Conservation (phyloP, 2,888 invertebrate species). For the Eumerus sabulonum region DNA sequence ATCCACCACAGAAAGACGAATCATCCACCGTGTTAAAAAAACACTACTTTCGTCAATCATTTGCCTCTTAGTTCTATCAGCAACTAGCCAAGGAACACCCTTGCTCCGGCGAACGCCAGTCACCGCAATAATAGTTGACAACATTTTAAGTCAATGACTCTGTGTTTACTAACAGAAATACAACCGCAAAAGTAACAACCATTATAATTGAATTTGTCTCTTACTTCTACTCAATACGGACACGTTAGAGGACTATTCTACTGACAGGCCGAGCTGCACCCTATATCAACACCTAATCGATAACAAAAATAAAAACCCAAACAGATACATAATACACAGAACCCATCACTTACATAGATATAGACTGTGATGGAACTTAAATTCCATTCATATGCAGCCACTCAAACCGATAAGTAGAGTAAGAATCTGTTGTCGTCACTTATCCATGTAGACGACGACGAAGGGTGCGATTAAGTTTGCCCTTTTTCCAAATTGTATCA, state of each 20-base stretch:
- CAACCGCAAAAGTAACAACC: conserved; percentile 40
- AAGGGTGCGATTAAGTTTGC: conserved; percentile 47
- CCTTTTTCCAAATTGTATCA: conserved; percentile 40
- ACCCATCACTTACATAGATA: no score
- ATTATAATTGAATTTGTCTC: conserved; percentile 59
- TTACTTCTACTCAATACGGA: conserved; percentile 38
- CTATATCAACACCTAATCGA: conserved; percentile 58
- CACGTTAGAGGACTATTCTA: conserved; percentile 42
- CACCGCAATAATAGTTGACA: conserved; percentile 28
- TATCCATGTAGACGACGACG: no score
- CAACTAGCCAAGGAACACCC: no score
- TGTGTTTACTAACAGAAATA: conserved; percentile 35
- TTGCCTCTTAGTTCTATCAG: no score
- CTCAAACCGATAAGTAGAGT: conserved; percentile 60
- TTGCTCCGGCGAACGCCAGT: not conserved
- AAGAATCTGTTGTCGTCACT: conserved; percentile 53
- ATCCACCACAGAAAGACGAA: conserved; percentile 50
- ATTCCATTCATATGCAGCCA: conserved; percentile 67
- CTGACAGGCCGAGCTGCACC: conserved; percentile 16
- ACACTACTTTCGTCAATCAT: conserved; percentile 12
- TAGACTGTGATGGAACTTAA: conserved; percentile 55
- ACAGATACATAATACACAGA: conserved; percentile 26
- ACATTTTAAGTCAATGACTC: conserved; percentile 38
- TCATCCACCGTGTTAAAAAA: conserved; percentile 47
- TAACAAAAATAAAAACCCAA: conserved; percentile 57